Evolutionary conservation across 2,113 vertebrate species (phyloP).

Genomic region (Podarcis cretensis): DNA sequence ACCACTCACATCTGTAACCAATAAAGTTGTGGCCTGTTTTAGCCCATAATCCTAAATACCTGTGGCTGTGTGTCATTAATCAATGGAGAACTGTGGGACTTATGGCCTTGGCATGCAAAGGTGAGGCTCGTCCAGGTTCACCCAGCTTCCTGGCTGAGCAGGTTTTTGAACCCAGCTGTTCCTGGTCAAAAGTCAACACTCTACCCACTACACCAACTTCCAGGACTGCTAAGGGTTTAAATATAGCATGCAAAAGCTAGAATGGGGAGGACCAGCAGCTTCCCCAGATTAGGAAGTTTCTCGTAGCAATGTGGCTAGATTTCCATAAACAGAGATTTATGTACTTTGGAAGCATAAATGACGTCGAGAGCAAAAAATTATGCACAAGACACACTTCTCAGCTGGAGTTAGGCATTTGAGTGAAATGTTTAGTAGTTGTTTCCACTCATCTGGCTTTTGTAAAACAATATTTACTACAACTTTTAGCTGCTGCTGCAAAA

Average conservation of each 20-base stretch:
- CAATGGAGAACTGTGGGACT: no score
- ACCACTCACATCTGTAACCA: no score
- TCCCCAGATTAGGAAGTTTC: background rate
- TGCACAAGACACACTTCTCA: rapidly evolving
- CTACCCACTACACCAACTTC: background rate
- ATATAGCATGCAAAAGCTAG: background rate
- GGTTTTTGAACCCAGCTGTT: background rate
- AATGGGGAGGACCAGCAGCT: background rate
- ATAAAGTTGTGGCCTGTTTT: no score
- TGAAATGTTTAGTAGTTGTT: background rate
- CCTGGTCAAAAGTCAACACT: background rate
- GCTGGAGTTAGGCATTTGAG: background rate
- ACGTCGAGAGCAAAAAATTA: background rate
- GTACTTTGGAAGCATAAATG: background rate
- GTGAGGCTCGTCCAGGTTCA: background rate
- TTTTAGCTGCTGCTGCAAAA: background rate
- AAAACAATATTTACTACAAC: background rate
- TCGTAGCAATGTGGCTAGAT: background rate
- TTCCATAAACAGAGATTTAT: background rate
- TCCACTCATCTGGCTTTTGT: background rate
- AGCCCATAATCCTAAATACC: no score
- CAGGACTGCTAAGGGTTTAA: background rate
- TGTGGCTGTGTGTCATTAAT: no score
- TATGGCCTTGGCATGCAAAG: background rate
- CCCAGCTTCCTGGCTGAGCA: background rate